phyloP scores from a whole-genome alignment of 2,797 vertebrate species.

The Neostethus bicornis region DNA sequence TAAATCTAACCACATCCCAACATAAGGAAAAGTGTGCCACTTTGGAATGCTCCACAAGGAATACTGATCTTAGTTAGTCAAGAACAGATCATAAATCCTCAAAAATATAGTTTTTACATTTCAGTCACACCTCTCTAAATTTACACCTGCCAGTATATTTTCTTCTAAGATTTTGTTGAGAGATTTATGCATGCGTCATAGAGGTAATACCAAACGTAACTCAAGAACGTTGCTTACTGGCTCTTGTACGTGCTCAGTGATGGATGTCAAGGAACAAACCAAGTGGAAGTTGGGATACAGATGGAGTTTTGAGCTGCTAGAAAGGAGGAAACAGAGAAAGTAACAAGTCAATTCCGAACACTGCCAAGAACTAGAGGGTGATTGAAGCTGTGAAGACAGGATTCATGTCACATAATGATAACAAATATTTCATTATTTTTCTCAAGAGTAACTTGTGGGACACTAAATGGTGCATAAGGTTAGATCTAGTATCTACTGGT shows the following conservation, averaged over 20 bases:
- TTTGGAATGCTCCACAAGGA: not conserved
- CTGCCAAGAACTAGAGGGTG: conserved; percentile 22
- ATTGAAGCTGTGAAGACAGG: not conserved
- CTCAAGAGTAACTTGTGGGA: too few species aligned
- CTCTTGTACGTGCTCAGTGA: conserved; percentile 9
- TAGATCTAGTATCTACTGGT: too few species aligned
- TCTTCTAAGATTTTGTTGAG: not conserved
- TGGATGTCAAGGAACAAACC: not conserved
- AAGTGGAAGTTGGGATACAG: conserved; percentile 23
- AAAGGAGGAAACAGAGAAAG: not conserved
- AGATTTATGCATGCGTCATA: not conserved
- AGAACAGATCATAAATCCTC: not conserved
- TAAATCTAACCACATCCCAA: not conserved
- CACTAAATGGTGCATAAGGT: too few species aligned
- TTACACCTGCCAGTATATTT: not conserved
- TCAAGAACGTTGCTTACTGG: conserved; percentile 4
- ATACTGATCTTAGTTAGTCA: not conserved
- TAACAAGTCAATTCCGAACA: conserved; percentile 36
- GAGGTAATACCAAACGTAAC: conserved; percentile 5
- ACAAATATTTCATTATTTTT: not conserved
- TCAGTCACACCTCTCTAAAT: conserved; percentile 7
- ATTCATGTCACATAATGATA: not conserved
- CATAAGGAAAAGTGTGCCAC: not conserved
- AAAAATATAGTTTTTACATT: not conserved
- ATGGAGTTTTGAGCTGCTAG: conserved; percentile 20